A percentile compares a stretch with the other conserved stretches of the same genome.
Conservation (phyloP, 2,113 vertebrate genomes). For the Morone chrysops region DNA sequence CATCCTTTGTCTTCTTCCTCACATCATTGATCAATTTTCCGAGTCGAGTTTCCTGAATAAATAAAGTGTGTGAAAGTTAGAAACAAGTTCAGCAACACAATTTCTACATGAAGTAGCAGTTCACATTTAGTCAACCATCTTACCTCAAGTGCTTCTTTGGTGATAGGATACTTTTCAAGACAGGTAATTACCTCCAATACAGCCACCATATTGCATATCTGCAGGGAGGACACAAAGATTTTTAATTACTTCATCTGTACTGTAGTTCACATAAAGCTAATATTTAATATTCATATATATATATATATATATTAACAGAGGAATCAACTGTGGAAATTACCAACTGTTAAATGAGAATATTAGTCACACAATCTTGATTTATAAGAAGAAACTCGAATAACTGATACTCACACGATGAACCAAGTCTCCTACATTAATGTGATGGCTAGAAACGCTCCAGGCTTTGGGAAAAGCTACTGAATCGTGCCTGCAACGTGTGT, state of each 20-base stretch:
- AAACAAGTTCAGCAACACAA: neutral
- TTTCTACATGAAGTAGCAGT: neutral
- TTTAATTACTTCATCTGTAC: neutral
- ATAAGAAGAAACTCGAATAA: neutral
- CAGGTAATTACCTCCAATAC: slow-evolving; percentile 98
- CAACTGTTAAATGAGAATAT: neutral
- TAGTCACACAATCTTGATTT: neutral
- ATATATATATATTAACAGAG: no score
- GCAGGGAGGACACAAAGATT: slow-evolving; percentile 31
- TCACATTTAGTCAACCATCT: slow-evolving; percentile 28
- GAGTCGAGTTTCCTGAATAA: slow-evolving; percentile 92
- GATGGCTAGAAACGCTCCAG: neutral
- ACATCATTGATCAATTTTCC: slow-evolving; percentile 99
- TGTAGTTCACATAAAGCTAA: neutral
- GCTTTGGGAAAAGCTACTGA: neutral
- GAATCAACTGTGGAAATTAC: neutral
- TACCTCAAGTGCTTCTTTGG: slow-evolving; percentile 99
- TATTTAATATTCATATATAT: neutral
- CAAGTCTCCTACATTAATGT: neutral
- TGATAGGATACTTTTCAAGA: slow-evolving; percentile 98
- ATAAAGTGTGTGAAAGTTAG: slow-evolving; percentile 30
- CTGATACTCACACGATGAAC: neutral
- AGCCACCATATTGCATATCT: slow-evolving; percentile 99
- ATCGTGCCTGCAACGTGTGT: slow-evolving; percentile 42
- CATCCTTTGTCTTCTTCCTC: slow-evolving; percentile 96